Evolutionary conservation across 2,113 vertebrate species (phyloP).

Genomic region (Cyanoderma ruficeps): DNA sequence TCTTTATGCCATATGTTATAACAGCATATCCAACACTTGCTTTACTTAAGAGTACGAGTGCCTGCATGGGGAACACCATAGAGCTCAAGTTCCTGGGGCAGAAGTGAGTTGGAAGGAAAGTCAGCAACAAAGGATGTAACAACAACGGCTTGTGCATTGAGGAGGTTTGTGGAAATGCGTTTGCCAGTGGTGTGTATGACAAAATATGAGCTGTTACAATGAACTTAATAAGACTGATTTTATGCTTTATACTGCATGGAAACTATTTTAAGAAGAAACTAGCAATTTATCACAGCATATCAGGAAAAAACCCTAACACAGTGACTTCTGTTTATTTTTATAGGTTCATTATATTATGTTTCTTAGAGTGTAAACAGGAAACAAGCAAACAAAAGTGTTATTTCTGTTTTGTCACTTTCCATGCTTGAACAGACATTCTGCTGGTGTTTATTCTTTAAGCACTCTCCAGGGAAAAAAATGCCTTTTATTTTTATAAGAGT

Average conservation of each 20-base stretch:
- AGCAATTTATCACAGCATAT: constrained; percentile 76
- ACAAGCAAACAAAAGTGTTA: constrained; percentile 23
- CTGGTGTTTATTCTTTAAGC: constrained; percentile 71
- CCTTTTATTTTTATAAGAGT: constrained; percentile 83
- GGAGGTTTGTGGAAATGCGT: constrained; percentile 64
- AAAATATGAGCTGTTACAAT: constrained; percentile 66
- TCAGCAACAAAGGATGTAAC: constrained; percentile 13
- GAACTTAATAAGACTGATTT: constrained; percentile 68
- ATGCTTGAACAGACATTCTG: constrained; percentile 69
- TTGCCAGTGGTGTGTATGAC: constrained; percentile 61
- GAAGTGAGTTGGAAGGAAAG: constrained; percentile 32
- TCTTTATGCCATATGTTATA: constrained; percentile 51
- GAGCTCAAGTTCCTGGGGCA: constrained; percentile 49
- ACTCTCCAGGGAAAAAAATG: constrained; percentile 70
- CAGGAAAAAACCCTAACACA: constrained; percentile 72
- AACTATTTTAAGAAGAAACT: constrained; percentile 74
- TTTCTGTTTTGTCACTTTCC: constrained; percentile 66
- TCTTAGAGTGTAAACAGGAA: constrained; percentile 71
- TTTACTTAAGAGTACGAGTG: constrained; percentile 45
- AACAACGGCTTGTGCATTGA: background rate
- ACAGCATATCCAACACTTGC: constrained; percentile 60
- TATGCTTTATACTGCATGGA: constrained; percentile 81
- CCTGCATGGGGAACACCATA: constrained; percentile 68
- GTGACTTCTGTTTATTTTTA: constrained; percentile 78
- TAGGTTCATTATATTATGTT: constrained; percentile 73